Evolutionary conservation across 92 coral and sea anemone genomes (phyloP), one percentile per base, ranked within the genome.

Genomic region (Siderastrea radians): DNA sequence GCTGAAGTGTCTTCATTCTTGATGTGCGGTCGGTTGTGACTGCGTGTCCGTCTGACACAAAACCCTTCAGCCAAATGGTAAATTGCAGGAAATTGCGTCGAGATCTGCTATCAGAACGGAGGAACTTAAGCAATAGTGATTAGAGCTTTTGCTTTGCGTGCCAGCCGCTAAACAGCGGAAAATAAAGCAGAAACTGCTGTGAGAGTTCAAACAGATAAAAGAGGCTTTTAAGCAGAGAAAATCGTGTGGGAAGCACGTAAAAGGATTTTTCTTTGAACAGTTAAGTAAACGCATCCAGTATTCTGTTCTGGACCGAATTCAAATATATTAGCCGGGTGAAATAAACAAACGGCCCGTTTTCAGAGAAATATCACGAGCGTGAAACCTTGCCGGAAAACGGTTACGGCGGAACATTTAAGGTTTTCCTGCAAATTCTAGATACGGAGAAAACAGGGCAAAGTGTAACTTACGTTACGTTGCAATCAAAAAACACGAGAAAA

Each of bases 171-270:
- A 58, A 52, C n/a, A 51, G 58, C 74, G 53, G 61, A 45, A 54
- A 38, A 51, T 4, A 43, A 3, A 80, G 38, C 43, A 43, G 52
- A 66, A 10, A 44, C 44, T 52, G 4, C 48, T 55, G 47, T 44
- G 58, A 26, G 84, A 66, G n/a, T 55, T 80, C 61, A 74, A 17
- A 61, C 66, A 52, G 78, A 74, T 74, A 74, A 74, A 44, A 13
- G 61, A 48, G 46, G 58, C 50, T 10, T 15, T 58, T 26, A 15
- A 15, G 10, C 62, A 7, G 60, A 49, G 3, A 26, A 13, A 44
- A 10, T 45, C 75, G n/a, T 72, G 54, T n/a, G 45, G 66, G 65
- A 77, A 44, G 38, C 17, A 19, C 11, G 76, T 9, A 13, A 72
- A 38, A 66, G 7, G 10, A 7, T 17, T 14, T 13, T 3, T 61